A percentile compares a stretch with the other conserved stretches of the same genome.
These are phyloP conservation scores for Tortrix viridana DNA, from an alignment of 2,888 invertebrate genomes.

Conservation along the genomic window DNA sequence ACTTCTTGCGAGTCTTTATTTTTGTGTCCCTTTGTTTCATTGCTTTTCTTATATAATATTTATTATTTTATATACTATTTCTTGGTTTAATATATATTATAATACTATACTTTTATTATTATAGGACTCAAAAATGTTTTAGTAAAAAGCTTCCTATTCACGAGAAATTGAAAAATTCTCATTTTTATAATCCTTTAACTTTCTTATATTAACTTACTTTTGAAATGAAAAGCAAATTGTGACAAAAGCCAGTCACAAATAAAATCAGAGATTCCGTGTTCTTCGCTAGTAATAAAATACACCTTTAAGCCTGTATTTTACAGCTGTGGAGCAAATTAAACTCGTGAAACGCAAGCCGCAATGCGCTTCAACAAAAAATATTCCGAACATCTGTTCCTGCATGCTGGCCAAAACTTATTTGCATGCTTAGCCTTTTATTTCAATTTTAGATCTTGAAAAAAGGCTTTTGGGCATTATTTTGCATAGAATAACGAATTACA, in stretches of 20 bases:
- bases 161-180: no score
- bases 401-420: neutral
- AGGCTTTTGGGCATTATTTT: no score
- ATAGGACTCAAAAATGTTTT: no score
- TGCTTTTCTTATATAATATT: neutral
- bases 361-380: constrained; percentile 22
- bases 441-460: no score
- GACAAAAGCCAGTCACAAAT: neutral
- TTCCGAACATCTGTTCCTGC: constrained; percentile 28
- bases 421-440: neutral
- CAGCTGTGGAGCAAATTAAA: constrained; percentile 25
- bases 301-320: constrained; percentile 1
- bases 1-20: constrained; percentile 16
- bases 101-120: no score
- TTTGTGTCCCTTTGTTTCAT: constrained; percentile 1
- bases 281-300: constrained; percentile 2
- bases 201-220: no score
- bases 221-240: neutral
- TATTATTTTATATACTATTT: neutral
- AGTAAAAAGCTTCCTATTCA: no score
- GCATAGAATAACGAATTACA: no score
- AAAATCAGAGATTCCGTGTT: neutral
- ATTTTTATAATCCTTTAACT: no score
- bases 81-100: neutral
- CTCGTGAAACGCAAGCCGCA: constrained; percentile 29